Conservation (phyloP, 2,797 vertebrate species). For the Columba guinea region DNA sequence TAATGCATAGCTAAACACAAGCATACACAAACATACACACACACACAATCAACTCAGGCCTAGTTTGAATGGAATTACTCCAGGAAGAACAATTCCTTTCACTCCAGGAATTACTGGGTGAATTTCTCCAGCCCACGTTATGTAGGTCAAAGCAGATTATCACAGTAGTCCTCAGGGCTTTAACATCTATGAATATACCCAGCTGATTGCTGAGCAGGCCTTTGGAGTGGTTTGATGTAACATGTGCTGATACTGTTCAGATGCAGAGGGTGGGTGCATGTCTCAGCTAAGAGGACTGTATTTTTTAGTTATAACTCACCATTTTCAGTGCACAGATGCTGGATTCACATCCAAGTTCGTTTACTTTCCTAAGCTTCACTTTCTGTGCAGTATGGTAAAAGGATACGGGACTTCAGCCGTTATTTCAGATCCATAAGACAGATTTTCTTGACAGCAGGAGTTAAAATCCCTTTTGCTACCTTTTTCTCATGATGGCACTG, state of each 20-base stretch:
- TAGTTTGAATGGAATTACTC: constrained; percentile 39
- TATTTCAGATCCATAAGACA: not conserved
- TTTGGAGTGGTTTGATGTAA: not conserved
- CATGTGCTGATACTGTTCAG: not conserved
- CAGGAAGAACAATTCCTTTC: constrained; percentile 27
- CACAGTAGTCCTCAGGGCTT: constrained; percentile 4
- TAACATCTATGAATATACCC: constrained; percentile 57
- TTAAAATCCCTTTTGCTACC: not conserved
- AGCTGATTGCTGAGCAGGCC: constrained; percentile 34
- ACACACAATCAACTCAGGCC: not conserved
- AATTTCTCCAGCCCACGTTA: constrained; percentile 50
- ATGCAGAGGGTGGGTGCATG: not conserved
- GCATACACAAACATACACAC: not conserved
- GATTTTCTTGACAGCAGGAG: not conserved
- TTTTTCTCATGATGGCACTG: not conserved
- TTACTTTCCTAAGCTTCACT: not conserved
- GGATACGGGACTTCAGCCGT: not conserved
- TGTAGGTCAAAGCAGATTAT: constrained; percentile 65
- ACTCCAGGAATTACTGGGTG: constrained; percentile 51
- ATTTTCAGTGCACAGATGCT: not conserved
- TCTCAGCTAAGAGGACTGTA: not conserved
- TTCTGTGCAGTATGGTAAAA: not conserved
- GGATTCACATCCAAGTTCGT: not conserved
- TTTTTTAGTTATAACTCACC: not conserved
- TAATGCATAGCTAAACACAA: not conserved